Evolutionary conservation across 2,797 vertebrate species (phyloP), one percentile per base, ranked within the genome.

Genomic region (Acanthurus leucopareius): DNA sequence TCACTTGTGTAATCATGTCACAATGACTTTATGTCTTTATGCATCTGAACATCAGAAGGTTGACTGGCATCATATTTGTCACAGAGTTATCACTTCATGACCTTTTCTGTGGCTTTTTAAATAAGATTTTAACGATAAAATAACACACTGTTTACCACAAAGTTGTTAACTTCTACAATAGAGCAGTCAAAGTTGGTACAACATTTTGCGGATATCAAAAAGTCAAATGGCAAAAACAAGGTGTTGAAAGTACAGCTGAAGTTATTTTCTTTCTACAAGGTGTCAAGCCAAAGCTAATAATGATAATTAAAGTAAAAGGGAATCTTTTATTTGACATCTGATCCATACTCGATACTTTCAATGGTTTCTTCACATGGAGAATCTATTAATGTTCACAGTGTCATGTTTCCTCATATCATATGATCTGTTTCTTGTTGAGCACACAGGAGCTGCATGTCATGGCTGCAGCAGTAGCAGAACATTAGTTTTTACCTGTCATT

Each of bases 351-450:
- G 14, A 63, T 61, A 49, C 45, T 17, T 66, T 13, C 40, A 75
- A 15, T 10, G 9, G 22, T 70, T 60, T 44, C 47, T 42, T 81
- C 59, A 47, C 4, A 52, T 6, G 11, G n/a, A 10, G 15, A 7
- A 77, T 76, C 73, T 72, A 70, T 79, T 77, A 44, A 70, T 69
- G 28, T 52, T 35, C 45, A 42, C 44, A 63, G 78, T 58, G 48
- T 80, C 40, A 15, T 15, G 71, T 81, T 67, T 69, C 19, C 25
- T 19, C 63, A 47, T 70, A 70, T 74, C 35, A 58, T 65, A 65
- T 59, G 47, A 75, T 85, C 22, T 17, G 38, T 58, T 53, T 75
- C 11, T 59, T 48, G 35, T 44, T 65, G 32, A 51, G 38, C 1
- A 48, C 54, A 42, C 54, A 15, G 19, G 25, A 6, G 40, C 64